Conservation (phyloP, 2,113 vertebrate genomes). For the Malurus elegans region DNA sequence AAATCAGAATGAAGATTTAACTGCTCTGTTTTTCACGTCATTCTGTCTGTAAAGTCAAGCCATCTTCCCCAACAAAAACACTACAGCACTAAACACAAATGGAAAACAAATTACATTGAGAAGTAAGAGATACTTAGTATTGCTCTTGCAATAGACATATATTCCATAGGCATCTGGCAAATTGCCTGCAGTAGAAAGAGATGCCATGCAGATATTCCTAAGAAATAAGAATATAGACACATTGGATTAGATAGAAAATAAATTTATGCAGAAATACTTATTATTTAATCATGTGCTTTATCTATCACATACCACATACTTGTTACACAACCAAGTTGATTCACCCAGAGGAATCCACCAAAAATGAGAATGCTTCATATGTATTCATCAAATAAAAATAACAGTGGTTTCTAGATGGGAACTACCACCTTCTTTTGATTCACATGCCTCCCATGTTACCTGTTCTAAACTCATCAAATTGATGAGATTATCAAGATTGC, state of each 20-base stretch:
- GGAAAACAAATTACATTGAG: not conserved
- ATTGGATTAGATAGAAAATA: not conserved
- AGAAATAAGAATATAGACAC: not conserved
- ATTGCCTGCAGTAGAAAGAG: not conserved
- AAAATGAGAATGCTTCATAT: not conserved
- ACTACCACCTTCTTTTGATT: slow-evolving; percentile 39
- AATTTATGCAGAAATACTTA: slow-evolving; percentile 2
- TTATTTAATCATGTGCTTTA: not conserved
- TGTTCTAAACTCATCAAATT: not conserved
- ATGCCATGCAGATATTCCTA: not conserved
- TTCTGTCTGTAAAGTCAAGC: not conserved
- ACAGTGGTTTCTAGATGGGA: slow-evolving; percentile 29
- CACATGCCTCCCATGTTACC: slow-evolving; percentile 3
- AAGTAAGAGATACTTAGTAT: not conserved
- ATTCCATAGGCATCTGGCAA: not conserved
- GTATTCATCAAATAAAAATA: slow-evolving; percentile 33
- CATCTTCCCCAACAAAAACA: not conserved
- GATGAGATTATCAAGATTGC: slow-evolving; percentile 8
- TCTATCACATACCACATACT: slow-evolving; percentile 14
- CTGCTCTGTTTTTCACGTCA: not conserved
- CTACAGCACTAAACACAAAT: not conserved
- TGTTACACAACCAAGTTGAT: slow-evolving; percentile 17
- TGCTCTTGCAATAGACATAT: not conserved
- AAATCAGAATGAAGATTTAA: not conserved
- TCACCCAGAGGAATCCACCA: not conserved